Base-by-base conservation (phyloP, 2,888 invertebrate genomes). In the Lasius platythorax region DNA sequence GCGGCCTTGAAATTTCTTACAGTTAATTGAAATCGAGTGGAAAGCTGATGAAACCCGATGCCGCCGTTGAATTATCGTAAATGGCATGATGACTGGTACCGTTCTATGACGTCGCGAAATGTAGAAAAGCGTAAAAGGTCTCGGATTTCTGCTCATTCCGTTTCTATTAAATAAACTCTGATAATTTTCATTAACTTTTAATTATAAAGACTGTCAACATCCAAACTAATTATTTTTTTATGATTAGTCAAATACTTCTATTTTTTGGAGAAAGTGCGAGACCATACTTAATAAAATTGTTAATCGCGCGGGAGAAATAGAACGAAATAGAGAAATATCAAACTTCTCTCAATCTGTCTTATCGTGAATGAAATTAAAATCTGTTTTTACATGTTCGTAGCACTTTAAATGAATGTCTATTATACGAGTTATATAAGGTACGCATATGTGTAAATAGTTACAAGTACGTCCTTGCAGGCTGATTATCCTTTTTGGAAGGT, bases 401-500 rank as follows among this genome's bases (percentile, higher is more conserved):
- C 3, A 70, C 9, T 30, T 53, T 33, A 61, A 73, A 63, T 28
- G 73, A 81, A 50, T 72, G 33, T 40, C 18, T 56, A 46, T 12
- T 56, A 46, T 12, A 72, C 46, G 58, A 40, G 12, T 28, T 11
- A 30, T 9, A 15, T 43, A 33, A 9, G 33, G 2, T 46, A 33
- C 3, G 15, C 8, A 37, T 18, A 28, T 83, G 23, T 43, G 58
- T 68, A 53, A 78, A 68, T 78, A 46, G 28, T 33, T 72, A 46
- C 61, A 58, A 70, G 23, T 56, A 5, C 53, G 89, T 85, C 89
- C 89, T 89, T 89, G 89, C 28, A 30, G 64, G 37, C 70, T 68
- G 83, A 89, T 89, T 89, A 89, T 89, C 78, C 87, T 89, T 89
- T 85, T 85, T 50, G 84, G 78, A 89, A 86, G 86, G 86, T 75